phyloP scores from a whole-genome alignment of 2,888 invertebrate genomes.

The Epirrhoe alternata region DNA sequence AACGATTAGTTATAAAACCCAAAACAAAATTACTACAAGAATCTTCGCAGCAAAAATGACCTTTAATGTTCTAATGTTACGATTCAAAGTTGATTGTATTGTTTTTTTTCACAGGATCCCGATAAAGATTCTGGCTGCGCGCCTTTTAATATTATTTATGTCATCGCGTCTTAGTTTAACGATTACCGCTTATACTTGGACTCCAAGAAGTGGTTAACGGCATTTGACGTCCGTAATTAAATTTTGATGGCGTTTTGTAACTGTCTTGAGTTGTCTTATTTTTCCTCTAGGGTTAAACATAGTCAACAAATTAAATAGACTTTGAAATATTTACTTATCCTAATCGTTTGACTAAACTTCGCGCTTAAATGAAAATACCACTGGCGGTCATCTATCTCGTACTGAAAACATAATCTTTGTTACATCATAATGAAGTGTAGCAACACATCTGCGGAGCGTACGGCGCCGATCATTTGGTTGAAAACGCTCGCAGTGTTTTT shows the following conservation, averaged over 20 bases:
- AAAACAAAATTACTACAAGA: constrained; percentile 44
- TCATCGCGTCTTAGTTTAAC: constrained; percentile 68
- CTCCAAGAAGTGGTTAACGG: neutral
- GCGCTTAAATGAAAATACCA: too few species aligned
- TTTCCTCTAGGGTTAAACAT: too few species aligned
- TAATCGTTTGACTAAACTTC: too few species aligned
- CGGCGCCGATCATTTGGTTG: too few species aligned
- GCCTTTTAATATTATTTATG: constrained; percentile 76
- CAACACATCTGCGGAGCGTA: too few species aligned
- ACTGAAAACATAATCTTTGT: too few species aligned
- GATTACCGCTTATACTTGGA: constrained; percentile 35
- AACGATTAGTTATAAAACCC: constrained; percentile 59
- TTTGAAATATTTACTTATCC: too few species aligned
- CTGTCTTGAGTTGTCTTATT: too few species aligned
- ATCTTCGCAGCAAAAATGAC: neutral
- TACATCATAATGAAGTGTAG: too few species aligned
- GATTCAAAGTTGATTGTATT: constrained; percentile 27
- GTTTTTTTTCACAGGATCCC: constrained; percentile 33
- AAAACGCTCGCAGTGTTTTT: too few species aligned
- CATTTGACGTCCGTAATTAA: neutral
- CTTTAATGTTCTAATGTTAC: constrained; percentile 28
- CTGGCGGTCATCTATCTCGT: too few species aligned
- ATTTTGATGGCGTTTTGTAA: neutral
- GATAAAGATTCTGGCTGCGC: constrained; percentile 62
- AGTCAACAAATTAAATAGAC: too few species aligned